Evolutionary conservation across 1,140 invertebrate genomes (phyloP), one percentile per base, ranked within the genome.

Genomic region (Drosophila ficusphila): DNA sequence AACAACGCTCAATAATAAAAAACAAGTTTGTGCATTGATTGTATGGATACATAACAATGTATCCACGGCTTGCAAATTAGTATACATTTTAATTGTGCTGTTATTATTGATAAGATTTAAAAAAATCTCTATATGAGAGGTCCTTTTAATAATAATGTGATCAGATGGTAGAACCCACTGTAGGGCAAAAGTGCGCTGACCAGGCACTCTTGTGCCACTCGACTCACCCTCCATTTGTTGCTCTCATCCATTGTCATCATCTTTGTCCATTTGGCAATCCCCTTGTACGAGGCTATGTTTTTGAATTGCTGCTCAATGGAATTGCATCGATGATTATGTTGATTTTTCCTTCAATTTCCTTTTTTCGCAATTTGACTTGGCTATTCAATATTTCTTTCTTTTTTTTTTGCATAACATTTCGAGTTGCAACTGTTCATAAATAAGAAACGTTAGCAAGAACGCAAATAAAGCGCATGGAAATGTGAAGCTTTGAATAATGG

Each of bases 301-400:
- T 88, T 86, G 81, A 88, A 86, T 86, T 77, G 81, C 75, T 76
- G 21, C 82, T 86, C 82, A 86, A 82, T 64, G 82, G 57, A 86
- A 86, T 86, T 86, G 82, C 82, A 86, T 75, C 70, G 73, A 86
- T 88, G 82, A 86, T 86, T 82, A 77, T 88, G 82, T 82, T 88
- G 82, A 86, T 88, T 77, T 74, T 72, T 53, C 46, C 29, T 36
- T 31, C 34, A 14, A 47, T 72, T 47, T 52, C 14, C 46, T 27
- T 42, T 67, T 65, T 48, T 31, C n/a, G 12, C n/a, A 16, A 31
- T 48, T 74, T 36, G 54, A 62, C 62, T 79, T 73, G 31, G 34
- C 75, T 72, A 51, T 65, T 70, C 69, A 76, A 69, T 82, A 68
- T 82, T 72, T 16, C 16, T 53, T 38, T 6, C 29, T 21, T 38